These are phyloP conservation scores for Sesamia nonagrioides DNA, from an alignment of 1,140 invertebrate species.

Conservation along the genomic window DNA sequence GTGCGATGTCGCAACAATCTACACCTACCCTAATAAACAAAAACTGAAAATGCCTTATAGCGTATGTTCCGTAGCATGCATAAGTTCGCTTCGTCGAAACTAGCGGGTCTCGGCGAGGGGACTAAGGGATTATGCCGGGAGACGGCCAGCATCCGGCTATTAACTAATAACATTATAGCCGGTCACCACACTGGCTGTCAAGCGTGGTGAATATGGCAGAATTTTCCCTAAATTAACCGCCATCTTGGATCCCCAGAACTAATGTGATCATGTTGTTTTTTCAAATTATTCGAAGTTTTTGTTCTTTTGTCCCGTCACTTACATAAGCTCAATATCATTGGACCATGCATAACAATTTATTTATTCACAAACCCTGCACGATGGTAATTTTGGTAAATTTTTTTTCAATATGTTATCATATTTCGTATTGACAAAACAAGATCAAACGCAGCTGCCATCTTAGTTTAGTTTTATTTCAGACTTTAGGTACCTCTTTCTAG, in stretches of 20 bases:
- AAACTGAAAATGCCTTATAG: background rate
- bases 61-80: background rate
- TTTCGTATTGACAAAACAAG: too few relatives aligned
- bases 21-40: background rate
- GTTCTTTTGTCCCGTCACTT: background rate
- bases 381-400: too few relatives aligned
- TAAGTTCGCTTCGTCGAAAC: slow-evolving; percentile 26
- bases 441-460: too few relatives aligned
- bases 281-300: background rate
- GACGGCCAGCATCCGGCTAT: slow-evolving; percentile 31
- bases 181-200: slow-evolving; percentile 29
- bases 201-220: slow-evolving; percentile 14
- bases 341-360: too few relatives aligned
- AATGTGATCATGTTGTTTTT: slow-evolving; percentile 13
- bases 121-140: slow-evolving; percentile 26
- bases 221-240: slow-evolving; percentile 8
- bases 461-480: too few relatives aligned
- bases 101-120: background rate
- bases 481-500: too few relatives aligned
- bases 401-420: too few relatives aligned
- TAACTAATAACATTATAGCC: slow-evolving; percentile 38
- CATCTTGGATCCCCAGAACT: slow-evolving; percentile 5
- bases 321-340: too few relatives aligned
- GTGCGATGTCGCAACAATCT: background rate
- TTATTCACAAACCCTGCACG: too few relatives aligned